Evolutionary conservation across 2,797 vertebrate genomes (phyloP), one percentile per base, ranked within the genome.

Genomic region (Hirundo rustica): DNA sequence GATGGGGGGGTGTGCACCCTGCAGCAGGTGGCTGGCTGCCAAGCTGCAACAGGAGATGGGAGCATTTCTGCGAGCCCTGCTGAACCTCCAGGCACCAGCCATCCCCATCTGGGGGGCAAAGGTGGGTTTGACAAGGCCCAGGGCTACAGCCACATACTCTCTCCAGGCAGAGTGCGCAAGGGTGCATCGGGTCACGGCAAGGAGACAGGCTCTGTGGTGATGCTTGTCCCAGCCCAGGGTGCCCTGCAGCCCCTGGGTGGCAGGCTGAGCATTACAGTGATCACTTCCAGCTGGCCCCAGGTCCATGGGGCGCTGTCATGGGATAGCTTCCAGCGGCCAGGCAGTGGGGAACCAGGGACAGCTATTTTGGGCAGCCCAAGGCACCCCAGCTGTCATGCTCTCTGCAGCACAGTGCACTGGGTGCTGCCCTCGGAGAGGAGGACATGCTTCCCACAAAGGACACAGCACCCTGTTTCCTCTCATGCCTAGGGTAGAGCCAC

Each of bases 341-440:
- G 81, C 68, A 58, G 64, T 7, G 11, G 38, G 60, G 44, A 15
- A 83, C 74, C 0, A 7, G 47, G 57, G 40, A 89, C 51, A 65
- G 89, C 79, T 96, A 96, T 96, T 95, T 92, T 91, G 89, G 89
- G 91, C 92, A 81, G 89, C 25, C 34, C 47, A 32, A 83, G 50
- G 47, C 78, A 64, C 65, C 60, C 62, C 92, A 94, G 92, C 95
- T 97, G 95, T 93, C 72, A 2, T 47, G 42, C 19, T 88, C 11
- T 30, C 54, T 81, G 66, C 40, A 74, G 30, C 42, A 47, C 11
- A 36, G 34, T 22, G 25, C 3, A 1, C 29, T n/a, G 48, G 8
- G 26, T 42, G 10, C 73, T 78, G 42, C 21, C 16, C 44, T 55
- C 9, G 0, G n/a, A 44, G 58, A 81, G 8, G 18, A 57, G 15